phyloP scores from a whole-genome alignment of 2,888 invertebrate species.

The Torymus aiolomorphi region DNA sequence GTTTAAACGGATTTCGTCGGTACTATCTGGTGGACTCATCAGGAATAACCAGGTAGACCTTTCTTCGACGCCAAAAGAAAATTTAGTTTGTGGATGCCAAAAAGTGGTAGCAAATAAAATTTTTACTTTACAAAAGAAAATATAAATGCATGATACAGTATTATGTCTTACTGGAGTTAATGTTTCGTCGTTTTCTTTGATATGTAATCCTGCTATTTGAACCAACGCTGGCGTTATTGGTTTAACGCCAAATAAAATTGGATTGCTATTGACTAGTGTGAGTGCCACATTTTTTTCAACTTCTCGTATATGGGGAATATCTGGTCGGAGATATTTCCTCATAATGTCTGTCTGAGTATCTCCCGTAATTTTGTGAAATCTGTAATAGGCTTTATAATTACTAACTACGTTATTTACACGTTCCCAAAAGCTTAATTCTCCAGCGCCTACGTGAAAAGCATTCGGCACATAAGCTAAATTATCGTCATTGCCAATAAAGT shows the following conservation, averaged over 20 bases:
- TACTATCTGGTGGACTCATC: too few species aligned
- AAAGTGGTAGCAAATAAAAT: too few species aligned
- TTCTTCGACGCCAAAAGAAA: too few species aligned
- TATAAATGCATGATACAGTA: too few species aligned
- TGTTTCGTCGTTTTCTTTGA: conserved; percentile 66
- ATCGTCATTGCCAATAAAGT: too few species aligned
- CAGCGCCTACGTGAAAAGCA: too few species aligned
- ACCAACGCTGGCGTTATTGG: conserved; percentile 75
- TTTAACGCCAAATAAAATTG: conserved; percentile 74
- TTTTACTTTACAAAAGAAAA: background rate
- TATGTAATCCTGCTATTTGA: conserved; percentile 79
- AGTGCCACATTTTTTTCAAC: conserved; percentile 76
- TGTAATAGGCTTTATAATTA: background rate
- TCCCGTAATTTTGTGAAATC: conserved; percentile 53
- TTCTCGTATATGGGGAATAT: conserved; percentile 72
- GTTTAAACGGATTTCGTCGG: too few species aligned
- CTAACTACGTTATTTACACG: conserved; percentile 57
- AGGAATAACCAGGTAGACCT: too few species aligned
- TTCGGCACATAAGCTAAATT: too few species aligned
- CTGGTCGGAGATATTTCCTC: conserved; percentile 61
- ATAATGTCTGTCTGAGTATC: conserved; percentile 58
- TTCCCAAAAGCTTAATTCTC: too few species aligned
- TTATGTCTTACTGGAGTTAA: conserved; percentile 64
- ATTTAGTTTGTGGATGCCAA: too few species aligned
- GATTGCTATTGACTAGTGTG: conserved; percentile 77